Base-by-base conservation (phyloP, 1,140 invertebrate genomes). In the Drosophila bocqueti region DNA sequence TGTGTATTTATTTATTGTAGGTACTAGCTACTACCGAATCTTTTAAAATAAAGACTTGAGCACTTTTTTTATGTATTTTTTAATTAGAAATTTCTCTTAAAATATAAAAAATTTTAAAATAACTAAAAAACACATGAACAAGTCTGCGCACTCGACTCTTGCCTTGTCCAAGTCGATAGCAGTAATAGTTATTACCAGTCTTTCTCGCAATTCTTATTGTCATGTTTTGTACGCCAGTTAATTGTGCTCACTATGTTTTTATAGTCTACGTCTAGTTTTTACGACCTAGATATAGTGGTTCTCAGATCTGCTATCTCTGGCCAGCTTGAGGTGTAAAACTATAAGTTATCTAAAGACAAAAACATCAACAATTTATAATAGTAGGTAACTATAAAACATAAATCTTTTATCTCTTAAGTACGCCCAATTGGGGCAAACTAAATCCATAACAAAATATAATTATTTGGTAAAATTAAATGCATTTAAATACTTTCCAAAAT, bases 161-260 rank as follows among this genome's bases (percentile, higher is more conserved):
- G 61, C 13, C 36, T 65, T 65, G 34, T 62, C 40, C 16, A 61
- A 61, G 4, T 29, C 29, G 9, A 11, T 10, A 16, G 57, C 40
- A 63, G 13, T 40, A 38, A 49, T 40, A 49, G 59, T 67, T 63
- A 63, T 67, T 29, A 62, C 54, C 49, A 58, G 61, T 58, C 61
- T 31, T 54, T 31, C 16, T 54, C 16, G 13, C 61, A 26, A 24
- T 60, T 60, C 55, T 31, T 45, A 65, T 34, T 61, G 62, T 61
- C 62, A 43, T 40, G 15, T 62, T 34, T 21, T 40, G 54, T 31
- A 26, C 42, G 18, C 13, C 18, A 55, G 52, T 16, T 55, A 55
- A 55, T 62, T 62, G 62, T 62, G 18, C 29, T 45, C 31, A 40
- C 62, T 45, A 18, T 47, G 31, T 29, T 36, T 2, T 29, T 38